phyloP scores from a whole-genome alignment of 2,797 vertebrate species.

The Sparidentex hasta region DNA sequence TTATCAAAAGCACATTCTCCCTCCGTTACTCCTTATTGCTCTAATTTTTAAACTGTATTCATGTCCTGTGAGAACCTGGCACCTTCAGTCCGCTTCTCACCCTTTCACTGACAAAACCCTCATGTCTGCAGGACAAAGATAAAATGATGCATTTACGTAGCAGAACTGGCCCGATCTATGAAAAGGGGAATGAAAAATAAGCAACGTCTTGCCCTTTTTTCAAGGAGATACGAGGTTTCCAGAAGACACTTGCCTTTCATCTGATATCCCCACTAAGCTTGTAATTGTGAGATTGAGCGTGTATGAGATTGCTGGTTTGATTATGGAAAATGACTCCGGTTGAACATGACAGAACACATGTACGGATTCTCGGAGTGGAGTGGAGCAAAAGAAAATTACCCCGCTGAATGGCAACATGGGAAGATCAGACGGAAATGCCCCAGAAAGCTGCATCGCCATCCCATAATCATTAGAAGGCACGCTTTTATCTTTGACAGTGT shows the following conservation, averaged over 20 bases:
- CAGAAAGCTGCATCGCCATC: background rate
- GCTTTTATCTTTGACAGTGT: background rate
- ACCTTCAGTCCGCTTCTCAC: constrained; percentile 34
- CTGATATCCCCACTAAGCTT: constrained; percentile 43
- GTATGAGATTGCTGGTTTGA: constrained; percentile 41
- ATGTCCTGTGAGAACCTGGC: constrained; percentile 24
- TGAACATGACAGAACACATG: constrained; percentile 54
- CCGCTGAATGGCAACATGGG: background rate
- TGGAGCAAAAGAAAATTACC: constrained; percentile 19
- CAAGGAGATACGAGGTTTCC: constrained; percentile 10
- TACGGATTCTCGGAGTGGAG: constrained; percentile 8
- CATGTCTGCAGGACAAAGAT: background rate
- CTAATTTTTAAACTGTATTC: constrained; percentile 33
- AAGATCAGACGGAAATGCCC: constrained; percentile 1
- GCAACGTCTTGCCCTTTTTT: background rate
- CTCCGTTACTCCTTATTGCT: constrained; percentile 19
- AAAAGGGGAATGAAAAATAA: constrained; percentile 13
- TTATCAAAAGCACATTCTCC: constrained; percentile 43
- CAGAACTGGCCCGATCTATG: background rate
- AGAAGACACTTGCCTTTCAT: constrained; percentile 6
- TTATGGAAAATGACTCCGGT: background rate
- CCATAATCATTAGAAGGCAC: background rate
- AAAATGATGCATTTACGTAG: background rate
- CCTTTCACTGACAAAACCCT: background rate
- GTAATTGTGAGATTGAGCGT: constrained; percentile 28